Conservation (phyloP, 1,140 invertebrate genomes). For the Rhyacophila brunnea region DNA sequence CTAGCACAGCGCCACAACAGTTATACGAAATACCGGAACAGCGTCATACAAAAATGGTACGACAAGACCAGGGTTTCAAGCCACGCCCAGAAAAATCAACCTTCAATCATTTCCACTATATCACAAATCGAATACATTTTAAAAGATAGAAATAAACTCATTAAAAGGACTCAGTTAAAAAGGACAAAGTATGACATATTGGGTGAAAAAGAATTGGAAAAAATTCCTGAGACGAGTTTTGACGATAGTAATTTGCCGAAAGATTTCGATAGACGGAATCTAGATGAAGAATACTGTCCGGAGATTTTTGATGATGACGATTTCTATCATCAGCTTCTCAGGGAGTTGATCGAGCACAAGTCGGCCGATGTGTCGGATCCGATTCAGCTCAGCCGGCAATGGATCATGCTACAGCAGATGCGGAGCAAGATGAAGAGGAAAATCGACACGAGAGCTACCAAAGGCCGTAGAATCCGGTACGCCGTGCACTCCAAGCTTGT, state of each 20-base stretch:
- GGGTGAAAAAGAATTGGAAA: conserved; percentile 54
- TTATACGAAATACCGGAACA: conserved; percentile 72
- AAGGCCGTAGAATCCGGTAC: conserved; percentile 88
- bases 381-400: conserved; percentile 76
- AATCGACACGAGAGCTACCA: conserved; percentile 88
- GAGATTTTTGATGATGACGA: conserved; percentile 97
- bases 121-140: conserved; percentile 87
- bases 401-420: conserved; percentile 88
- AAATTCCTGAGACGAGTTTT: not conserved
- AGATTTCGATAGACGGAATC: conserved; percentile 43
- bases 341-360: conserved; percentile 91
- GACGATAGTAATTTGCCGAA: conserved; percentile 17
- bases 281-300: conserved; percentile 65
- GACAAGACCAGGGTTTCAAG: conserved; percentile 78
- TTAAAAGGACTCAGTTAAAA: conserved; percentile 79
- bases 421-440: conserved; percentile 86
- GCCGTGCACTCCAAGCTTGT: conserved; percentile 87
- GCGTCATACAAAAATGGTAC: conserved; percentile 87
- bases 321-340: conserved; percentile 91
- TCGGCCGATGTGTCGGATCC: conserved; percentile 79
- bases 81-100: conserved; percentile 61
- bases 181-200: conserved; percentile 73
- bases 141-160: conserved; percentile 71
- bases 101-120: conserved; percentile 71
- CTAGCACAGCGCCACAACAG: conserved; percentile 62